phyloP scores from a whole-genome alignment of 2,113 vertebrate species.

The Pantherophis guttatus region DNA sequence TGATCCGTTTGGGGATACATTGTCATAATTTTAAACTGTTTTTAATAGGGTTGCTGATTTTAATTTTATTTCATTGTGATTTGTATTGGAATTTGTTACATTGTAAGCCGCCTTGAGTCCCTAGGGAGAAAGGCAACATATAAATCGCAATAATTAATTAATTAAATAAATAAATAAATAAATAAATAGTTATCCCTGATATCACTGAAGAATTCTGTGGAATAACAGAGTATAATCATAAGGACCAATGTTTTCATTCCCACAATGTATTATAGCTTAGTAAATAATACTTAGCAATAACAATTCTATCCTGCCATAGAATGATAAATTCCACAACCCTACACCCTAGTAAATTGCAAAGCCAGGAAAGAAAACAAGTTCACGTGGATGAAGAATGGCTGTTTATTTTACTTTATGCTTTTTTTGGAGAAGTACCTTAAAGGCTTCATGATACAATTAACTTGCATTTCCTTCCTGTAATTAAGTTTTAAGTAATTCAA shows the following conservation, averaged over 20 bases:
- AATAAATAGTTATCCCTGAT: background rate
- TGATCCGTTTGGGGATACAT: too few relatives aligned
- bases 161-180: too few relatives aligned
- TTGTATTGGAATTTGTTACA: too few relatives aligned
- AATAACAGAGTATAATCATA: background rate
- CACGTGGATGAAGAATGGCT: background rate
- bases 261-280: background rate
- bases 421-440: background rate
- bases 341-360: background rate
- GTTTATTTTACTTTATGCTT: background rate
- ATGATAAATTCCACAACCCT: background rate
- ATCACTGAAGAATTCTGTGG: background rate
- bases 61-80: too few relatives aligned
- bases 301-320: background rate
- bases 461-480: background rate
- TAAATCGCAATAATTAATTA: too few relatives aligned
- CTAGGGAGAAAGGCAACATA: too few relatives aligned
- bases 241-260: background rate
- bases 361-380: background rate
- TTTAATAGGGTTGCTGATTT: too few relatives aligned
- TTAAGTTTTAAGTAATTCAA: background rate
- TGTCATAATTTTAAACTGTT: too few relatives aligned
- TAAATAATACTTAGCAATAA: background rate
- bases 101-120: too few relatives aligned
- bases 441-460: background rate